A percentile compares a stretch with the other conserved stretches of the same genome.
Conservation (phyloP, 2,888 invertebrate genomes). For the Dryobotodes eremita region DNA sequence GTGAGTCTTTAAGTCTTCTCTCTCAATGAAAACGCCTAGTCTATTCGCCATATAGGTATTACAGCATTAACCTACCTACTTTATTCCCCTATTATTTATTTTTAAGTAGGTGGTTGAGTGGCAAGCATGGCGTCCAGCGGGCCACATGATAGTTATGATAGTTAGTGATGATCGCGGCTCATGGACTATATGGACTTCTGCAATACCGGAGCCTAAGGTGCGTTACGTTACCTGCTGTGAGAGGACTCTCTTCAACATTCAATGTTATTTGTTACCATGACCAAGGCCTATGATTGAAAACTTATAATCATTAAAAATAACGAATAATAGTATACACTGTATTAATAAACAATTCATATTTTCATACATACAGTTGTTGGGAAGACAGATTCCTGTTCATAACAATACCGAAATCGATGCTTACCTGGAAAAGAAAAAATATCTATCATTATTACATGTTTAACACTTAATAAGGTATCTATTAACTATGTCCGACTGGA, state of each 20-base stretch:
- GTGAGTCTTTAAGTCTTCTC: too few relatives aligned
- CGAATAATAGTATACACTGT: not conserved
- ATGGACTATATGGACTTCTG: too few relatives aligned
- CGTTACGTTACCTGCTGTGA: not conserved
- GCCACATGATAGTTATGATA: not conserved
- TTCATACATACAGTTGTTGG: conserved; percentile 51
- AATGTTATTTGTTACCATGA: not conserved
- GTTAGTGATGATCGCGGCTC: too few relatives aligned
- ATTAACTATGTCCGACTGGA: conserved; percentile 46
- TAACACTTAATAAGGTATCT: conserved; percentile 27
- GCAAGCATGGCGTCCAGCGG: not conserved
- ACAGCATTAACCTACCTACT: not conserved
- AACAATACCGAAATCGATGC: conserved; percentile 38
- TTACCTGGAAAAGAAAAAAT: conserved; percentile 70
- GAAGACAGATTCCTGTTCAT: conserved; percentile 27
- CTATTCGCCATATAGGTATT: too few relatives aligned
- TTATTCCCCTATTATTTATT: not conserved
- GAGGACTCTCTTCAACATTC: too few relatives aligned
- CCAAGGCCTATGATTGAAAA: not conserved
- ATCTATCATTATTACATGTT: conserved; percentile 26
- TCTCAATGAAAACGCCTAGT: not conserved
- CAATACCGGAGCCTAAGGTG: not conserved
- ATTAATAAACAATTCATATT: conserved; percentile 2
- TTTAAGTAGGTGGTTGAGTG: not conserved
- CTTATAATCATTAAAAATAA: not conserved